Percentiles rank a stretch among this genome's conserved stretches.
These are phyloP conservation scores for Eidolon helvum DNA, from an alignment of 2,113 vertebrate genomes.

Conservation along the genomic window DNA sequence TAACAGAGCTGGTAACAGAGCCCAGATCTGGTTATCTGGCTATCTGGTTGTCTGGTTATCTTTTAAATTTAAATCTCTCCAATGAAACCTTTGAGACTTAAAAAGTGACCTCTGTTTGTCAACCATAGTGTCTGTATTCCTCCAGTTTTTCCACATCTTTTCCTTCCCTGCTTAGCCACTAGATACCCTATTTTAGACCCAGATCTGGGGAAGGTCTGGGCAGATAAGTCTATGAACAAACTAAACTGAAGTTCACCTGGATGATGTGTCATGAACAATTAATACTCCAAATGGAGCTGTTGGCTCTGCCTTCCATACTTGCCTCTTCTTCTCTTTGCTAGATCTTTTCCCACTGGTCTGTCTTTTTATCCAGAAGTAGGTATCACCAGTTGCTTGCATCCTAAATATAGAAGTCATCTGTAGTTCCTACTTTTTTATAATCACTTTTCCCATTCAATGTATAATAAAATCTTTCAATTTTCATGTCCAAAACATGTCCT, in stretches of 20 bases:
- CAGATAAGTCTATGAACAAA: not conserved
- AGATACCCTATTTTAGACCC: not conserved
- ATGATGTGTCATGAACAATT: not conserved
- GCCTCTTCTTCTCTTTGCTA: not conserved
- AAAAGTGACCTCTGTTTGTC: not conserved
- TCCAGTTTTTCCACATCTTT: not conserved
- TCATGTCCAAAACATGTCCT: not conserved
- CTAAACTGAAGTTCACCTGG: not conserved
- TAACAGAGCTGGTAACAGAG: not conserved
- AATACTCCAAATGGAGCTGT: not conserved
- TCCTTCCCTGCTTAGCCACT: not conserved
- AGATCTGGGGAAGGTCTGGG: not conserved
- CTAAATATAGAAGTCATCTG: not conserved
- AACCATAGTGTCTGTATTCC: not conserved
- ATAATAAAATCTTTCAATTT: not conserved
- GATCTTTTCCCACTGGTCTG: accelerated
- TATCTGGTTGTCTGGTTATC: not conserved
- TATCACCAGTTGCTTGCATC: not conserved
- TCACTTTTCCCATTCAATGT: not conserved
- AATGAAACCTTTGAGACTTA: not conserved
- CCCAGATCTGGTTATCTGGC: not conserved
- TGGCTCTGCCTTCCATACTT: not conserved
- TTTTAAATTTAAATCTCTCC: not conserved
- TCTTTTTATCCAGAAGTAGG: not conserved
- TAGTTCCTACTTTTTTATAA: not conserved